Conservation (phyloP, 2,888 invertebrate genomes). For the Salpingus planirostris region DNA sequence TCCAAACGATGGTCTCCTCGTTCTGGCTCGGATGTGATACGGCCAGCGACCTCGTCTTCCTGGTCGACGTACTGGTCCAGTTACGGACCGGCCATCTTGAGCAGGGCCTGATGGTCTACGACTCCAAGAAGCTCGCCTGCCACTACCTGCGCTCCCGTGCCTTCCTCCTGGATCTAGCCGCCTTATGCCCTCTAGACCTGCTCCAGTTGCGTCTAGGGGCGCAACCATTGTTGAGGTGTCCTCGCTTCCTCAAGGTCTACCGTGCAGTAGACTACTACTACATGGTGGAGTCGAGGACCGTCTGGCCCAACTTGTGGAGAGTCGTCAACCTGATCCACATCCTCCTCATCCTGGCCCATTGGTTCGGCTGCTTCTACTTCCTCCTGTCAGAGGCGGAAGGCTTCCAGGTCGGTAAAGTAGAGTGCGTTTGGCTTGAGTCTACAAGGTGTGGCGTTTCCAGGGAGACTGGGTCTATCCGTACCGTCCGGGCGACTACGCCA, state of each 20-base stretch:
- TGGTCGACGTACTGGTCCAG: constrained; percentile 83
- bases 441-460: constrained; percentile 36
- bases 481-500: constrained; percentile 79
- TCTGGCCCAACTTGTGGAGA: constrained; percentile 93
- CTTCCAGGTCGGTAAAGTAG: constrained; percentile 56
- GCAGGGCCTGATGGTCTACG: constrained; percentile 90
- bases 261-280: constrained; percentile 89
- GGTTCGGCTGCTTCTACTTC: constrained; percentile 98
- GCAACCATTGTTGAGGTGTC: constrained; percentile 82
- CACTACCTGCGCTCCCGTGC: constrained; percentile 80
- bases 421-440: neutral
- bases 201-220: constrained; percentile 71
- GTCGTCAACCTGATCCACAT: constrained; percentile 93
- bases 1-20: constrained; percentile 55
- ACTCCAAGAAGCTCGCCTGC: constrained; percentile 79
- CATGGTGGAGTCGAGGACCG: constrained; percentile 91
- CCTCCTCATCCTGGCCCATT: constrained; percentile 87
- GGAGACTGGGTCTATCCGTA: constrained; percentile 88
- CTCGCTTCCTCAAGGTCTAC: constrained; percentile 85
- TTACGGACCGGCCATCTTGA: constrained; percentile 91
- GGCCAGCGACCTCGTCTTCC: constrained; percentile 78
- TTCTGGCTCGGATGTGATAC: constrained; percentile 79
- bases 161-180: constrained; percentile 75
- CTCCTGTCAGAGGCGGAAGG: constrained; percentile 85
- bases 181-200: constrained; percentile 78